These are phyloP conservation scores for Allolobophora icterica DNA, from an alignment of 2,888 invertebrate species.

Conservation along the genomic window DNA sequence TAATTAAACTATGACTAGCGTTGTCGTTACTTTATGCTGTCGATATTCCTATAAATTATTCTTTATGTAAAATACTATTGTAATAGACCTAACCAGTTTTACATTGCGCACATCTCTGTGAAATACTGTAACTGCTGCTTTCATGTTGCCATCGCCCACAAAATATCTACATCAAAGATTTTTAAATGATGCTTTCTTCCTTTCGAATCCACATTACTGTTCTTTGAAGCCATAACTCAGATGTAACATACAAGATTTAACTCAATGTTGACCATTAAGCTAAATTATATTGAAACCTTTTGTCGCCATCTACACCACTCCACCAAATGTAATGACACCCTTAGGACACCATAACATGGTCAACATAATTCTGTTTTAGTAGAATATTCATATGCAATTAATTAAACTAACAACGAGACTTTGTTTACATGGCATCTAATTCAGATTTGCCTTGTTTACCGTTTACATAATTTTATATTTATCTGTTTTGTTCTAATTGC, in stretches of 20 bases:
- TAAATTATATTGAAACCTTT: neutral
- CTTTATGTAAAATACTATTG: neutral
- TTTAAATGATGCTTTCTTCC: neutral
- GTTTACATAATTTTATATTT: conserved; percentile 5
- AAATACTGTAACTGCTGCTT: neutral
- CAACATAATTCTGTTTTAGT: neutral
- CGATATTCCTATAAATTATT: neutral
- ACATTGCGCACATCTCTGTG: neutral
- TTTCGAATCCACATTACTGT: neutral
- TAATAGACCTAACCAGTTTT: neutral
- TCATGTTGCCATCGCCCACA: neutral
- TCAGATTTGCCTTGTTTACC: neutral
- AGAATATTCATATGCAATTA: neutral
- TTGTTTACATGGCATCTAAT: neutral
- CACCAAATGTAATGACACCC: neutral
- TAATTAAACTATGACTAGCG: conserved; percentile 6
- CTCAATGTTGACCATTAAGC: neutral
- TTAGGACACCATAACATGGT: neutral
- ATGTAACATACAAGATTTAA: neutral
- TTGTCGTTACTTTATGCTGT: neutral
- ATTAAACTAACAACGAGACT: neutral
- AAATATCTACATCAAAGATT: conserved; percentile 1
- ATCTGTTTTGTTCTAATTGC: neutral
- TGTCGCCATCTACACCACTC: neutral
- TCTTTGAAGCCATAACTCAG: neutral